A percentile compares a stretch with the other conserved stretches of the same genome.
Conservation (phyloP, 2,797 vertebrate genomes). For the Sebastes iracundus region DNA sequence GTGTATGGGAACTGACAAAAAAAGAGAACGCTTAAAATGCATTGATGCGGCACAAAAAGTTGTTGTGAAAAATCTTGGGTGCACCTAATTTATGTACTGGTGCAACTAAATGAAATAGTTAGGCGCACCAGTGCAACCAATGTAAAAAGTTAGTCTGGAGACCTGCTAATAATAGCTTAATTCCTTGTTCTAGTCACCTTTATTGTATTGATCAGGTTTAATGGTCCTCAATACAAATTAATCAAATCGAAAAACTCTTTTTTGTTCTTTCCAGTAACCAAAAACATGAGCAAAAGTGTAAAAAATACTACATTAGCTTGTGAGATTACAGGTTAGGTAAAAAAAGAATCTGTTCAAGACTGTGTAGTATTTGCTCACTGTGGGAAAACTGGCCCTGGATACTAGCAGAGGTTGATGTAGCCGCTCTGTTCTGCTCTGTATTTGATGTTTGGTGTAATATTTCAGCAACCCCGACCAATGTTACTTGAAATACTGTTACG, state of each 20-base stretch:
- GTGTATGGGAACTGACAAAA: no score
- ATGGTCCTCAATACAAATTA: not conserved
- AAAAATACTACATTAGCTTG: not conserved
- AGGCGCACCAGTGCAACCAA: no score
- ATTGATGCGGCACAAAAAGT: no score
- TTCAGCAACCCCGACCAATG: not conserved
- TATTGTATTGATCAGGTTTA: conserved; percentile 21
- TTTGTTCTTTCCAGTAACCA: not conserved
- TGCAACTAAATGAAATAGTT: no score
- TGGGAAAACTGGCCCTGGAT: not conserved
- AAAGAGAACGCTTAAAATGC: no score
- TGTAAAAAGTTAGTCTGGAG: not conserved
- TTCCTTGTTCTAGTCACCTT: not conserved
- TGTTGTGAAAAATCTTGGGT: no score
- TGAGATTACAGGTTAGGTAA: no score
- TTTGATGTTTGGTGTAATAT: conserved; percentile 1
- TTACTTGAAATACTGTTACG: not conserved
- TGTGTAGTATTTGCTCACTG: not conserved
- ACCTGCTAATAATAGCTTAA: not conserved
- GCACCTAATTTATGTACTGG: no score
- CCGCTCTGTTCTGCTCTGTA: not conserved
- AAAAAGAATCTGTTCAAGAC: no score
- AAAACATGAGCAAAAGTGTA: not conserved
- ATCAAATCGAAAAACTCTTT: not conserved
- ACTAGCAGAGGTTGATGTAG: not conserved